These are phyloP conservation scores for Leptodirus hochenwartii DNA, from an alignment of 2,888 invertebrate species.

Conservation along the genomic window DNA sequence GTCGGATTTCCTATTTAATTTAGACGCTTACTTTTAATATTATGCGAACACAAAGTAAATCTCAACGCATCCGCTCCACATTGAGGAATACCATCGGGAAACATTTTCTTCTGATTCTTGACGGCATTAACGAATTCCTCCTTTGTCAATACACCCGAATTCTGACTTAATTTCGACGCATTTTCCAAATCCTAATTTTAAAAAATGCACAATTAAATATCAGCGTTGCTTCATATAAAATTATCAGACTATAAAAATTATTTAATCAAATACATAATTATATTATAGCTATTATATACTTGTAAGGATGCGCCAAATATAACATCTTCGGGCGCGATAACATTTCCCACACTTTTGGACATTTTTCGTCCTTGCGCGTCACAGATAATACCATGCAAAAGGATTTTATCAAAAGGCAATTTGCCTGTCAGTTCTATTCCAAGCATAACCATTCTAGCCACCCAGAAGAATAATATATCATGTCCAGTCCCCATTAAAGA, in stretches of 20 bases:
- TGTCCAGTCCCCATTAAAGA: constrained; percentile 90
- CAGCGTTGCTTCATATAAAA: not conserved
- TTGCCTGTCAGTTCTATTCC: constrained; percentile 76
- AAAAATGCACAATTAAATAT: constrained; percentile 1
- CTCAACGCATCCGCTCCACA: constrained; percentile 90
- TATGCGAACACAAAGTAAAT: constrained; percentile 40
- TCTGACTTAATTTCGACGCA: constrained; percentile 9
- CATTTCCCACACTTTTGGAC: constrained; percentile 97
- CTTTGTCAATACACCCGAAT: constrained; percentile 20
- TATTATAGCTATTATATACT: constrained; percentile 26
- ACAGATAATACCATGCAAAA: constrained; percentile 91
- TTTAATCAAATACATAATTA: not conserved
- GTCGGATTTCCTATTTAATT: too few species aligned
- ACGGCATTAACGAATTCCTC: constrained; percentile 26
- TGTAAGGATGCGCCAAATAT: constrained; percentile 72
- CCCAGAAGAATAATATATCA: constrained; percentile 99
- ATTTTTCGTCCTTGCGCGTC: constrained; percentile 98
- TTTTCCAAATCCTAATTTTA: constrained; percentile 6
- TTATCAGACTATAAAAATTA: constrained; percentile 2
- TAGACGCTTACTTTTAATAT: constrained; percentile 28
- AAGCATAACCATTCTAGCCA: constrained; percentile 97
- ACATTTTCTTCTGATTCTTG: constrained; percentile 31
- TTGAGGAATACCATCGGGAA: constrained; percentile 82
- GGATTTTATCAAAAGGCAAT: constrained; percentile 85
- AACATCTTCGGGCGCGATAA: constrained; percentile 93